Evolutionary conservation across 2,113 vertebrate genomes (phyloP), one percentile per base, ranked within the genome.

Genomic region (Pyxicephalus adspersus): DNA sequence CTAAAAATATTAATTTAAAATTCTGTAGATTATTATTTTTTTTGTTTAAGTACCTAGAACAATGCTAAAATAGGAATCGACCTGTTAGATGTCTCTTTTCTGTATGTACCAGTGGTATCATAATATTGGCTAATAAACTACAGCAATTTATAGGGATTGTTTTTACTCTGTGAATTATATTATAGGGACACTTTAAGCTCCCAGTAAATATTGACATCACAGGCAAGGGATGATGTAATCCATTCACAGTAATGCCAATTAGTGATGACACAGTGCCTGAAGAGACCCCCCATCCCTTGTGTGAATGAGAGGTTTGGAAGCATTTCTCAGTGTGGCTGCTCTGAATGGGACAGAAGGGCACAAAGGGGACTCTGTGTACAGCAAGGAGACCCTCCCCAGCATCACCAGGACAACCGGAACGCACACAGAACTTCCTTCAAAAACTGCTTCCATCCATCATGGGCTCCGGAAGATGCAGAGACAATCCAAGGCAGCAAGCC

Each of bases 401-500:
- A 26, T 75, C 63, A 58, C 80, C 71, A 65, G 3, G 61, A 65
- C 70, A 82, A 74, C 80, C 70, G 60, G 45, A 82, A 82, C 29
- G 52, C 80, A 75, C 61, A 82, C 70, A 75, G 80, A 82, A 82
- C 79, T 81, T 81, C 79, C 79, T 81, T 81, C 70, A 73, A 81
- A 81, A 55, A 75, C 61, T 31, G 61, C 51, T 50, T 73, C 80
- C 61, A 82, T 82, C 80, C 50, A 82, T 82, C 80, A 82, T 52
- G 9, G 70, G 50, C 80, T 82, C 80, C 80, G 80, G 80, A 82
- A 82, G 80, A 15, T 75, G 61, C 79, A 20, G 79, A 74, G 68
- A 81, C 79, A 81, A 81, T 81, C 68, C 68, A 81, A 61, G 79
- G 60, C 79, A 81, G 58, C 26, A 64, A 81, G 79, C 79, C 68